phyloP scores from a whole-genome alignment of 1,140 invertebrate species.

The Vollenhovia emeryi region DNA sequence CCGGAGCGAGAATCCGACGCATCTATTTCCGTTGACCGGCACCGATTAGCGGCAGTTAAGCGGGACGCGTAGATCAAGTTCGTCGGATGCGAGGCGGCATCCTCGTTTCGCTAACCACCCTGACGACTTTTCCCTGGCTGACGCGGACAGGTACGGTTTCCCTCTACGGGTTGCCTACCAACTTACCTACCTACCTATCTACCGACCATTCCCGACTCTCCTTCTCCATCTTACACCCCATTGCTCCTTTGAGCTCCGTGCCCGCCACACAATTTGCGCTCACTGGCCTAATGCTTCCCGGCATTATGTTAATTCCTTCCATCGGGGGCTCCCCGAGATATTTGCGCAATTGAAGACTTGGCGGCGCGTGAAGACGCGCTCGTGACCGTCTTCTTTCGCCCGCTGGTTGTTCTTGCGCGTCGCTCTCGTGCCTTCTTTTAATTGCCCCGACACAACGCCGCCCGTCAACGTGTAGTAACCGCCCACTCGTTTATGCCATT shows the following conservation, averaged over 20 bases:
- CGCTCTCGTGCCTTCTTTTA: slow-evolving; percentile 32
- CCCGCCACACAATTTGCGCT: slow-evolving; percentile 69
- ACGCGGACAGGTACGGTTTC: slow-evolving; percentile 6
- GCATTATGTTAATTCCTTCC: slow-evolving; percentile 76
- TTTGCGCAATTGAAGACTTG: slow-evolving; percentile 74
- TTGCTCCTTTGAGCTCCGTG: slow-evolving; percentile 63
- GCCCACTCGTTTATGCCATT: slow-evolving; percentile 7
- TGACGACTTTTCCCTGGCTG: slow-evolving; percentile 47
- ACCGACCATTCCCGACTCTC: neutral
- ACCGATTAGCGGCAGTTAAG: slow-evolving; percentile 48
- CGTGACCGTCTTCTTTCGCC: slow-evolving; percentile 63
- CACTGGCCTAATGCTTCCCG: slow-evolving; percentile 73
- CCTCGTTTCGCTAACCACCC: slow-evolving; percentile 30
- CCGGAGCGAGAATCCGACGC: slow-evolving; percentile 15
- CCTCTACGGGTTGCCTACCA: neutral
- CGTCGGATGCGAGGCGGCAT: neutral
- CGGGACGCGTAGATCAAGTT: neutral
- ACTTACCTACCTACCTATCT: slow-evolving; percentile 22
- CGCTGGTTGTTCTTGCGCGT: slow-evolving; percentile 14
- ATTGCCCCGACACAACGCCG: slow-evolving; percentile 26
- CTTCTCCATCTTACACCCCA: neutral
- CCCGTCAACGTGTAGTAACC: slow-evolving; percentile 3
- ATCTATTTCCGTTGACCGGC: neutral
- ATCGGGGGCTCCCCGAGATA: slow-evolving; percentile 68
- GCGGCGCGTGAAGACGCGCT: slow-evolving; percentile 67